A percentile compares a stretch with the other conserved stretches of the same genome.
Evolutionary conservation across 2,888 invertebrate genomes (phyloP).

Genomic region (Euphydryas editha): DNA sequence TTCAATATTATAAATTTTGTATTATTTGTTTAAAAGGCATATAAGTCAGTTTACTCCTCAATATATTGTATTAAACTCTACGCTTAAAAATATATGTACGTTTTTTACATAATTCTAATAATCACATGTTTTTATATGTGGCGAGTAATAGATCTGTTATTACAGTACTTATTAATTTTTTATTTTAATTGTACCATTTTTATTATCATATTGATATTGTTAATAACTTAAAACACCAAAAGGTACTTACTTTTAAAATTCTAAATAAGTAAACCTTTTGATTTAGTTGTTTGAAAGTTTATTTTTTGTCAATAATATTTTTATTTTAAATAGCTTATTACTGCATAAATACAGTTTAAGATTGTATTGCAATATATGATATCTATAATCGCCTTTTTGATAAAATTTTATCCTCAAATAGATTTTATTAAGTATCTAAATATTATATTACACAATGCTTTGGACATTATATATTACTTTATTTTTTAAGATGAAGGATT

Average conservation of each 20-base stretch:
- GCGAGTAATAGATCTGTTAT: background rate
- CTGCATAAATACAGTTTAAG: background rate
- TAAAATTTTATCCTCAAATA: slow-evolving; percentile 11
- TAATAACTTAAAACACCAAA: background rate
- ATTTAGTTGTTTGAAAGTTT: background rate
- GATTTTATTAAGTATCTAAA: background rate
- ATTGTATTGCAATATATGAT: background rate
- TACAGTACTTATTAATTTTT: background rate
- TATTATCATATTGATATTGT: background rate
- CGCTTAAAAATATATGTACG: background rate
- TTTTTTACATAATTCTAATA: background rate
- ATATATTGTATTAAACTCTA: background rate
- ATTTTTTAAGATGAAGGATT: too few relatives aligned
- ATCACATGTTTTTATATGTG: background rate
- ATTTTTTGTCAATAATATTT: too few relatives aligned
- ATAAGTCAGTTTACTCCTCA: background rate
- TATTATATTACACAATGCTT: background rate
- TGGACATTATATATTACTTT: too few relatives aligned
- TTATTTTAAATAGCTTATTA: background rate
- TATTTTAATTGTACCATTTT: background rate
- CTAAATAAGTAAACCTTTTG: background rate
- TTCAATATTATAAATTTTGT: background rate
- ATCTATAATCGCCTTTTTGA: background rate
- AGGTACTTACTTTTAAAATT: background rate
- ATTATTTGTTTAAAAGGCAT: background rate